Evolutionary conservation across 1,140 invertebrate species (phyloP), one percentile per base, ranked within the genome.

Genomic region (Hypothenemus hampei): DNA sequence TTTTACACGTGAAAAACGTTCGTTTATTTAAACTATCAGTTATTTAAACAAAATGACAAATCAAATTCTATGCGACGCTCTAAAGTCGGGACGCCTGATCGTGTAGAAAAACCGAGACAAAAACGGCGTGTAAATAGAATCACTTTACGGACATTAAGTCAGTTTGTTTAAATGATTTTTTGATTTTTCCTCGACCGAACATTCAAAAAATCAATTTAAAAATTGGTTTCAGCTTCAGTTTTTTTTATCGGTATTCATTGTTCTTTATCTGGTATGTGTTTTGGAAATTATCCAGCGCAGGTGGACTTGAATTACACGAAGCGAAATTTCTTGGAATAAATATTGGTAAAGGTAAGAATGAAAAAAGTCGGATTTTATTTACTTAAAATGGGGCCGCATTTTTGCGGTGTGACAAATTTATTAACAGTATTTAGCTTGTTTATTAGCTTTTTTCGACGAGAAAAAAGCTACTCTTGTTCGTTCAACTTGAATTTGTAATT

Each of bases 101-200:
- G 19, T 13, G 4, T 20, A n/a, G 13, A 20, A 39, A 22, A 29
- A 29, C 10, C 3, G 18, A 51, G 16, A 36, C 39, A 54, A 46
- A 53, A 53, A 22, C 18, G 43, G 40, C 52, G 52, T 54, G 52
- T 54, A 54, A 54, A 54, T 37, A 54, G 52, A 46, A 29, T 23
- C 33, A 47, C 41, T 54, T 54, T 33, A 54, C 43, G 52, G 31
- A 21, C 24, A 37, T 54, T 54, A 54, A 15, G 33, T 31, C 15
- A 54, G 52, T 54, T 54, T 54, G 52, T 54, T 54, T 53, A 53
- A 53, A 53, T 53, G 31, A 53, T 51, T 51, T 51, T n/a, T 53
- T 53, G 19, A 23, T 54, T 54, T 31, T 26, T 13, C 31, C n/a
- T 13, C 11, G 13, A 33, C 16, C 19, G 4, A 31, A 18, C n/a